These are phyloP conservation scores for Agonopterix arenella DNA, from an alignment of 2,888 invertebrate species.

Conservation along the genomic window DNA sequence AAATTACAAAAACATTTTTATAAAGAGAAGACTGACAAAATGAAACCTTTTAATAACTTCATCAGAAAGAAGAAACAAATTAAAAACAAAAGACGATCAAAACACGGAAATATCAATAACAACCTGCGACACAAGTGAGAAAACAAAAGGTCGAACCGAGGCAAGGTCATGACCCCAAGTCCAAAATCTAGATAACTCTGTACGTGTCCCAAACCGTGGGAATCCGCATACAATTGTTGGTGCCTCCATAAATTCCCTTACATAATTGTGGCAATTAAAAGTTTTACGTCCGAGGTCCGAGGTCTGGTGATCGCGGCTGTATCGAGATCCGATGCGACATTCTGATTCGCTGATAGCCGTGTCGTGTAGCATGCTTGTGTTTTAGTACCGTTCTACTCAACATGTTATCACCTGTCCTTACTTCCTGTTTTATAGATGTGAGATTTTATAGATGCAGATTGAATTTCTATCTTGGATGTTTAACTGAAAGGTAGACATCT, in stretches of 20 bases:
- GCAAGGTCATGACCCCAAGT: conserved; percentile 48
- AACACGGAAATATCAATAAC: conserved; percentile 33
- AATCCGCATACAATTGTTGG: conserved; percentile 17
- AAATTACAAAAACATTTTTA: no score
- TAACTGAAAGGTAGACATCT: no score
- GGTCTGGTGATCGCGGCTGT: conserved; percentile 2
- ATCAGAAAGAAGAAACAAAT: conserved; percentile 4
- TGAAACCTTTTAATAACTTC: no score
- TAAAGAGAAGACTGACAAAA: no score
- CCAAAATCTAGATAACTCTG: conserved; percentile 51
- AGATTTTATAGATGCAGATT: background rate
- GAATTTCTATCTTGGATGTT: background rate
- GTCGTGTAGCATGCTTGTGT: conserved; percentile 1
- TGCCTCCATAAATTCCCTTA: conserved; percentile 51
- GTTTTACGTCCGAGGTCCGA: conserved; percentile 29
- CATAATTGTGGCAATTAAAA: conserved; percentile 63
- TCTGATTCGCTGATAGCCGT: conserved; percentile 23
- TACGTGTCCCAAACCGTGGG: conserved; percentile 63
- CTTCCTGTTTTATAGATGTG: conserved; percentile 2
- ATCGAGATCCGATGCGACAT: conserved; percentile 18
- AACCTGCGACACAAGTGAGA: conserved; percentile 34
- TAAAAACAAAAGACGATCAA: conserved; percentile 10
- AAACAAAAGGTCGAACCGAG: conserved; percentile 48
- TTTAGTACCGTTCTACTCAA: conserved; percentile 5
- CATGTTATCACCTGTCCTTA: conserved; percentile 4